These are phyloP conservation scores for Rallus crepitans DNA, from an alignment of 2,797 vertebrate species.

Conservation along the genomic window DNA sequence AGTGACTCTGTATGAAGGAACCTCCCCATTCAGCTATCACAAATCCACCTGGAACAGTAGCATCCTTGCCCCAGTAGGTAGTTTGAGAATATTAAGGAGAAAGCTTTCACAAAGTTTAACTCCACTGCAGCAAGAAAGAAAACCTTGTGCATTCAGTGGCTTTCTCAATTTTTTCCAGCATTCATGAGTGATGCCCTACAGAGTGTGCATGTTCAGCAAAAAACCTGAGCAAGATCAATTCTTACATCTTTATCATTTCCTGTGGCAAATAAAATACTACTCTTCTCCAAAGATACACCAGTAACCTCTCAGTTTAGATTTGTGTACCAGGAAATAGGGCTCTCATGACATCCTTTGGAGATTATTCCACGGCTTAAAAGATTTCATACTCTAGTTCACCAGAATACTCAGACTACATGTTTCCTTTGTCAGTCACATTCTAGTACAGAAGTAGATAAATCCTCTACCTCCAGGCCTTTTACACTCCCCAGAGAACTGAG, in stretches of 20 bases:
- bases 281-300: background rate
- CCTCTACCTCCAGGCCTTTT: constrained; percentile 6
- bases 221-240: background rate
- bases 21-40: background rate
- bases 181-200: background rate
- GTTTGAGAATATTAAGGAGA: background rate
- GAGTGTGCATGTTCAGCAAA: background rate
- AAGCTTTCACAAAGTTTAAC: background rate
- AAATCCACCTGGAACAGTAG: background rate
- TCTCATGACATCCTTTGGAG: background rate
- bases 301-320: background rate
- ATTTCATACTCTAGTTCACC: constrained; percentile 24
- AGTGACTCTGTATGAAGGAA: background rate
- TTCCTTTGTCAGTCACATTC: constrained; percentile 25
- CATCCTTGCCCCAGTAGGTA: background rate
- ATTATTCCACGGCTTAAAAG: constrained; percentile 45
- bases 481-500: background rate
- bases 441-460: background rate
- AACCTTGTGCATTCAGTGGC: background rate
- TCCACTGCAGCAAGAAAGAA: background rate
- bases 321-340: background rate
- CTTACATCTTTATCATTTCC: constrained; percentile 18
- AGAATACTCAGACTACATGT: background rate
- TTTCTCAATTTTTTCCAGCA: background rate
- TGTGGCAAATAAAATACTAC: background rate